Percentiles rank a stretch among this genome's conserved stretches.
These are phyloP conservation scores for Mycalesis mineus DNA, from an alignment of 2,888 invertebrate species.

Conservation along the genomic window DNA sequence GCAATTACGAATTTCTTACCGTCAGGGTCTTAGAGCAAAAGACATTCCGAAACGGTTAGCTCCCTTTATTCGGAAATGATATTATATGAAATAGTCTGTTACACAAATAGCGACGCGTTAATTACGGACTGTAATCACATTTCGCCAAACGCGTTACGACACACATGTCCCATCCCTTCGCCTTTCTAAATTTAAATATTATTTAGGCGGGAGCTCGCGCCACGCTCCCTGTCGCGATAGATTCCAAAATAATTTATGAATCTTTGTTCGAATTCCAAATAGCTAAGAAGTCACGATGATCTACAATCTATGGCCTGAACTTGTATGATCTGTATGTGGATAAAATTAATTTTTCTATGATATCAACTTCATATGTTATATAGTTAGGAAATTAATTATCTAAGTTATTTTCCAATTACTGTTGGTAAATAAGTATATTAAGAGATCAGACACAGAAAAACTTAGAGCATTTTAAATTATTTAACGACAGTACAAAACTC, in stretches of 20 bases:
- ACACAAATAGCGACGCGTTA: conserved; percentile 73
- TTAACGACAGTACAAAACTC: too few species aligned
- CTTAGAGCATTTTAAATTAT: too few species aligned
- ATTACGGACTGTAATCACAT: conserved; percentile 76
- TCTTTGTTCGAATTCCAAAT: conserved; percentile 42
- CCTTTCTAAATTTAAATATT: conserved; percentile 75
- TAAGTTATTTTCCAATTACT: too few species aligned
- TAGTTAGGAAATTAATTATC: too few species aligned
- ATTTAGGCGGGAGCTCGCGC: conserved; percentile 64
- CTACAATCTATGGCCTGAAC: conserved; percentile 8
- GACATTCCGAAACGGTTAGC: conserved; percentile 50
- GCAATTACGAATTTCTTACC: too few species aligned
- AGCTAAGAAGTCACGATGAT: conserved; percentile 17
- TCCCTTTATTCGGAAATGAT: conserved; percentile 41
- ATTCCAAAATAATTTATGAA: conserved; percentile 68
- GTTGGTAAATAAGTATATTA: too few species aligned
- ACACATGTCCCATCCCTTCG: conserved; percentile 78
- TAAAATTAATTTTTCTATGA: too few species aligned
- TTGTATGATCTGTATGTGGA: too few species aligned
- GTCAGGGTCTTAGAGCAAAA: conserved; percentile 32
- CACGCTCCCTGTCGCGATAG: conserved; percentile 67
- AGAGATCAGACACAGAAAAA: too few species aligned
- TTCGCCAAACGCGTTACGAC: conserved; percentile 77
- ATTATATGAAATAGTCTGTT: conserved; percentile 41
- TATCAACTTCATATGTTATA: too few species aligned